phyloP scores from a whole-genome alignment of 1,140 invertebrate genomes.

The Elymnias hypermnestra region DNA sequence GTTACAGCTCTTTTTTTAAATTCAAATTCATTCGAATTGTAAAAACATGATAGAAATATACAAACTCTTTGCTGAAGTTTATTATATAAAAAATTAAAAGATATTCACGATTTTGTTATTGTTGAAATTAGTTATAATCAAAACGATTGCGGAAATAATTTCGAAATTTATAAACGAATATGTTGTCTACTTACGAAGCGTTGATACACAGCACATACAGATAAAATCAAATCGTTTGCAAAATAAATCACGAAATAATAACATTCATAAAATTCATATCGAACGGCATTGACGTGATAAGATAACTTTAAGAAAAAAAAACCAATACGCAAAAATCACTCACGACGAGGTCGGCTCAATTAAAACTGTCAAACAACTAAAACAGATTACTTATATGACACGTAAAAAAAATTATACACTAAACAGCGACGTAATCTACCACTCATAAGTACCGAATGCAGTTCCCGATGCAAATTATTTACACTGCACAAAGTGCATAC shows the following conservation, averaged over 20 bases:
- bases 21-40: too few relatives aligned
- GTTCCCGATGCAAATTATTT: conserved; percentile 66
- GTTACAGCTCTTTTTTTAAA: too few relatives aligned
- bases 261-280: neutral
- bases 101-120: too few relatives aligned
- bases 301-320: conserved; percentile 1
- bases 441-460: conserved; percentile 66
- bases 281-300: neutral
- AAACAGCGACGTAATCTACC: conserved; percentile 59
- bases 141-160: too few relatives aligned
- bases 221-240: neutral
- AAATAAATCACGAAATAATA: conserved; percentile 9
- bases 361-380: conserved; percentile 34
- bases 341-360: conserved; percentile 1
- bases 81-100: too few relatives aligned
- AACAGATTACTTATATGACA: conserved; percentile 34
- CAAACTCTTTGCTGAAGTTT: too few relatives aligned
- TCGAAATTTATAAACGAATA: too few relatives aligned
- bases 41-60: too few relatives aligned
- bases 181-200: conserved; percentile 4
- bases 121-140: too few relatives aligned
- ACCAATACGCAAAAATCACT: neutral
- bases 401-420: conserved; percentile 49
- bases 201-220: neutral
- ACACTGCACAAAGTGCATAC: conserved; percentile 57